Evolutionary conservation across 2,888 invertebrate genomes (phyloP), one percentile per base, ranked within the genome.

Genomic region (Drosophila stalkeri): DNA sequence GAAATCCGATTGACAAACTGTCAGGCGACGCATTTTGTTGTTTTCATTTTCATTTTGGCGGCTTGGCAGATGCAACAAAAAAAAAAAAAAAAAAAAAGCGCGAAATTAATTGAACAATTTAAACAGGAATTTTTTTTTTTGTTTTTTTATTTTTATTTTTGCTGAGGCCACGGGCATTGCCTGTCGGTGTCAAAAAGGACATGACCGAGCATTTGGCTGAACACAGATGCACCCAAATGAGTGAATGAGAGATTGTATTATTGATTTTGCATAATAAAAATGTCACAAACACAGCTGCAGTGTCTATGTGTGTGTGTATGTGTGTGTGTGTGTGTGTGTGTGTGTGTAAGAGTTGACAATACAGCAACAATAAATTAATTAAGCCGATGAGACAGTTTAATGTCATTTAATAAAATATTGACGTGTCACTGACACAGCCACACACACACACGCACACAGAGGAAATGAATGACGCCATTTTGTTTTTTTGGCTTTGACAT

Each of bases 341-440:
- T 64, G 70, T 72, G 55, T 74, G 72, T 70, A 73, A 23, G 69
- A 70, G 81, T 77, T 77, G 81, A 77, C 86, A 82, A 86, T 82
- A 91, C 90, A 91, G 90, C 86, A 92, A 91, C 86, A 92, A 92
- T 92, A 92, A 92, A 92, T 92, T 92, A 92, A 92, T 92, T 92
- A 92, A 92, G 91, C 86, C 91, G 91, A 92, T 92, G 92, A 92
- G 92, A 92, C 91, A 91, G 89, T 91, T 92, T 92, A 92, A 92
- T 92, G 91, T 91, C 91, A 91, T 92, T 91, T 92, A 92, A 91
- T 92, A 92, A 91, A 90, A 91, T 91, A 92, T 91, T 92, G 92
- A 92, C 90, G 90, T 87, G 83, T 79, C 89, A 82, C 82, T 89
- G 90, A 90, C 89, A 88, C 85, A 86, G 52, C 63, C 74, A 31